Percentiles rank a stretch among this genome's conserved stretches.
phyloP scores from a whole-genome alignment of 2,797 vertebrate species.

The Geotrypetes seraphini region DNA sequence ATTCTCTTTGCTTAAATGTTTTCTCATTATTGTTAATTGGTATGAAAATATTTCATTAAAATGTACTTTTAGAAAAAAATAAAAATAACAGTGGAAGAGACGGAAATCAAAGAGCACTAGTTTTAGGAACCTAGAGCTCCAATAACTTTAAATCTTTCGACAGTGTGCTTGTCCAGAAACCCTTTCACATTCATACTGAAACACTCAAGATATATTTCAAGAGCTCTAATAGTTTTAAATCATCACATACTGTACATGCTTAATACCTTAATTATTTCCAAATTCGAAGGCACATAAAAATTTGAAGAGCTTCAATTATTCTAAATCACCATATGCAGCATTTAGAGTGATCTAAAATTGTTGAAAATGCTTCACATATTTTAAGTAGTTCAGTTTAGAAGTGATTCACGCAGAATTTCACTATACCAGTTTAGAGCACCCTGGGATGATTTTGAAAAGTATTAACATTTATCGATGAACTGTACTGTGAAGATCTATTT shows the following conservation, averaged over 20 bases:
- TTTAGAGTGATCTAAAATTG: constrained; percentile 57
- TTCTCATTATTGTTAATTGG: no score
- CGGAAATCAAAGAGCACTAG: no score
- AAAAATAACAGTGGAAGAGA: no score
- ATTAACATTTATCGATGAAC: no score
- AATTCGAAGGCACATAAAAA: constrained; percentile 64
- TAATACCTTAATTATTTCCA: constrained; percentile 48
- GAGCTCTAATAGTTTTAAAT: constrained; percentile 53
- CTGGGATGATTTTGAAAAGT: constrained; percentile 26
- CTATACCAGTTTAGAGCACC: constrained; percentile 22
- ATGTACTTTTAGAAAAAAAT: no score
- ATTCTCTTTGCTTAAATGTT: no score
- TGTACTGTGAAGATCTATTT: no score
- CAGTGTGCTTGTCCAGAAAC: constrained; percentile 35
- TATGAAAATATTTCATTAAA: no score
- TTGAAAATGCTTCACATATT: constrained; percentile 63
- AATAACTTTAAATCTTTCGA: constrained; percentile 45
- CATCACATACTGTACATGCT: constrained; percentile 49
- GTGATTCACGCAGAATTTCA: constrained; percentile 45
- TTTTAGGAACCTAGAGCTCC: no score
- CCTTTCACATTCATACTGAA: constrained; percentile 43
- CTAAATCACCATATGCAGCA: constrained; percentile 54
- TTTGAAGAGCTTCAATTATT: constrained; percentile 69
- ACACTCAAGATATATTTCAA: constrained; percentile 45
- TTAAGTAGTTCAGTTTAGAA: constrained; percentile 54